phyloP scores from a whole-genome alignment of 2,113 vertebrate species.

The Dipodomys spectabilis region DNA sequence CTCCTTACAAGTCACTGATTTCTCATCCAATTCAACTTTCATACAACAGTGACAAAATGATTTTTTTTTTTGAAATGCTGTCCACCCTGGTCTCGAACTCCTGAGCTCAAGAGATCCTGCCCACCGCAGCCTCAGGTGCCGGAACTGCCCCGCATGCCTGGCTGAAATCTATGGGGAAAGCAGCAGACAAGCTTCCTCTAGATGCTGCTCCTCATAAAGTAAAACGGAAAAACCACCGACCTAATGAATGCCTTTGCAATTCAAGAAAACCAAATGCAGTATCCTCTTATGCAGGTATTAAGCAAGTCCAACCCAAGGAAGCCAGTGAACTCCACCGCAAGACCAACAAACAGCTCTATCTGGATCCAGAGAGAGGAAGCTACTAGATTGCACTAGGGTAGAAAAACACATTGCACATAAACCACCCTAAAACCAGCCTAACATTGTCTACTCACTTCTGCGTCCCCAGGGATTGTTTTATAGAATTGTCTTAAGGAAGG shows the following conservation, averaged over 20 bases:
- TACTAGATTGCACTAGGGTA: background rate
- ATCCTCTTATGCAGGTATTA: conserved; percentile 19
- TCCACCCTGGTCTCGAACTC: background rate
- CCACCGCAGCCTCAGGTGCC: background rate
- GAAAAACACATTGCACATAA: conserved; percentile 34
- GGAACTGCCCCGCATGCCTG: background rate
- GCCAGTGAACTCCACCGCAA: conserved; percentile 1
- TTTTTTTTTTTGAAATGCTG: background rate
- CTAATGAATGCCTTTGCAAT: conserved; percentile 34
- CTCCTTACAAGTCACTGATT: background rate
- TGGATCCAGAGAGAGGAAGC: conserved; percentile 23
- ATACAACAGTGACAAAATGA: background rate
- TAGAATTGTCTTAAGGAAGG: background rate
- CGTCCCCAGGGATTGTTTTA: background rate
- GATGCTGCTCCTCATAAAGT: background rate
- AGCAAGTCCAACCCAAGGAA: background rate
- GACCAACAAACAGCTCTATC: background rate
- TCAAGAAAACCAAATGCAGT: conserved; percentile 11
- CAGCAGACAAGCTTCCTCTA: conserved; percentile 41
- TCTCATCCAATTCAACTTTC: conserved; percentile 36
- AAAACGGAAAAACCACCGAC: conserved; percentile 40
- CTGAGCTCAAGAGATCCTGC: too few species aligned
- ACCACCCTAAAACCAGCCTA: conserved; percentile 33
- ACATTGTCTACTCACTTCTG: conserved; percentile 27
- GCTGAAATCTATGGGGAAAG: background rate